Evolutionary conservation across 2,113 vertebrate species (phyloP).

Genomic region (Rhabdomys dilectus): DNA sequence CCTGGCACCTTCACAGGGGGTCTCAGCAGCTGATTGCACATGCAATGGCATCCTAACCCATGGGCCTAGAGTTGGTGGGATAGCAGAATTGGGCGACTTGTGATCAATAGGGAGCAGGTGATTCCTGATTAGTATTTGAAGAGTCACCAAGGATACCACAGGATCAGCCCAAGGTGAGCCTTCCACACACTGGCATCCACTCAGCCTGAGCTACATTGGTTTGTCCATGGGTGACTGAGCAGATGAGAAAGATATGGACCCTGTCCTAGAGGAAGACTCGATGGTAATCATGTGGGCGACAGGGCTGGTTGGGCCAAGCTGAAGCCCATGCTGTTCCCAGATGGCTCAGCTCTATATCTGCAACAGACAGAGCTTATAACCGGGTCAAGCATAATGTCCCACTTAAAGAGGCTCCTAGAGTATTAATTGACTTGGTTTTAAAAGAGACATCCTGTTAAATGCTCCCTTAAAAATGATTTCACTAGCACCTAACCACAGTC

Average conservation of each 20-base stretch:
- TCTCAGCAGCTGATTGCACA: neutral
- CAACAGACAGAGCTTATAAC: neutral
- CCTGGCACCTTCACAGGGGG: neutral
- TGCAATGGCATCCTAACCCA: neutral
- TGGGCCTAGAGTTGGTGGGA: neutral
- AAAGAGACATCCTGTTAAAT: constrained; percentile 72
- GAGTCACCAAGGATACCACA: neutral
- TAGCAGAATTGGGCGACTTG: neutral
- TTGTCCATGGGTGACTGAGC: neutral
- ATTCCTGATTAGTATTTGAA: accelerated
- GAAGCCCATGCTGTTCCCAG: neutral
- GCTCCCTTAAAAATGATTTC: constrained; percentile 71
- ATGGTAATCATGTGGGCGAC: neutral
- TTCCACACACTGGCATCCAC: neutral
- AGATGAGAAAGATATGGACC: neutral
- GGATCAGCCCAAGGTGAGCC: neutral
- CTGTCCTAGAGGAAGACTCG: neutral
- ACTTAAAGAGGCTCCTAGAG: constrained; percentile 58
- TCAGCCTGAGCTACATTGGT: neutral
- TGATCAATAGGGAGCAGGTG: neutral
- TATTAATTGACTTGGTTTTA: constrained; percentile 72
- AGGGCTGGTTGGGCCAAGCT: neutral
- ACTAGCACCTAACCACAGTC: constrained; percentile 58
- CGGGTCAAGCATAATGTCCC: constrained; percentile 47
- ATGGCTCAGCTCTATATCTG: neutral